Base-by-base conservation (phyloP, 1,140 invertebrate species). In the Mamestra configurata region DNA sequence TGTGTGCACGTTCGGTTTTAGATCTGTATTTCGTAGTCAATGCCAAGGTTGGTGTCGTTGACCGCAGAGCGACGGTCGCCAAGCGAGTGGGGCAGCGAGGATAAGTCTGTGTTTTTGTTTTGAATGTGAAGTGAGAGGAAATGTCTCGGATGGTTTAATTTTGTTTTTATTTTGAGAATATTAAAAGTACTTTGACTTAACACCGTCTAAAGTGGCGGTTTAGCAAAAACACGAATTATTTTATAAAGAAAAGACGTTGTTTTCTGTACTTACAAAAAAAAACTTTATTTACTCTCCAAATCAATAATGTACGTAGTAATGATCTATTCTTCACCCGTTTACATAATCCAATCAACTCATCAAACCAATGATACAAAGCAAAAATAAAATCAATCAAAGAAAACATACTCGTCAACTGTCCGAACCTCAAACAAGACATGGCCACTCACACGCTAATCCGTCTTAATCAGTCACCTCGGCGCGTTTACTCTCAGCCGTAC, bases 391-490 rank as follows among this genome's bases (percentile, higher is more conserved):
- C 1, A 46, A 46, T 0, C 24, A 11, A 70, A 40, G 3, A 27
- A 4, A 22, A 24, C 46, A 5, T n/a, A n/a, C n/a, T n/a, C n/a
- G 15, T 31, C 24, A 13, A 18, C 35, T 11, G 7, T 11, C 2
- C n/a, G 49, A 18, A 57, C 27, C 5, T 31, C 27, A 31, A 31
- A 31, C 27, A 31, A 31, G 59, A 8, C 66, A 70, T 90, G 84
- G 84, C 61, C 76, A 82, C 86, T 64, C 57, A 64, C 76, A 13
- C 51, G 75, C 82, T 89, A 90, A 90, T 91, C 86, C 81, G 84
- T 92, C 89, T 92, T 89, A 90, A 92, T 90, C 90, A 90, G 84
- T 85, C 88, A 86, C 83, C 83, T 82, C 82, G 81, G 81, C 79
- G 76, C 80, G 82, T 85, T 84, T 84, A 86, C 84, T 66, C 61